Percentiles rank a stretch among this genome's conserved stretches.
phyloP scores from a whole-genome alignment of 2,113 vertebrate genomes.

The Epinephelus fuscoguttatus region DNA sequence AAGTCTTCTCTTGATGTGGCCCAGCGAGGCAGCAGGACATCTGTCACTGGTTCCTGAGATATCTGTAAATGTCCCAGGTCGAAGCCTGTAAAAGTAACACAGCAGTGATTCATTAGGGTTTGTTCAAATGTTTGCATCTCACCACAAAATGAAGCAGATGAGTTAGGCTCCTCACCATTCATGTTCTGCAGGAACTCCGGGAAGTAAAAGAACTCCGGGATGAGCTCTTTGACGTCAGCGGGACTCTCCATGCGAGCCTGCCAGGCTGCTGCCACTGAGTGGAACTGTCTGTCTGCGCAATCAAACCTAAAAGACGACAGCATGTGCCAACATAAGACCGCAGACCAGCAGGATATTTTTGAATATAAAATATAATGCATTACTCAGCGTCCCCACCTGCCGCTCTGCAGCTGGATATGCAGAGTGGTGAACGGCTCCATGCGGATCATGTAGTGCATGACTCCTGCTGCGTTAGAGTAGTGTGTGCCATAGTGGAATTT shows the following conservation, averaged over 20 bases:
- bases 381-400: conserved; percentile 84
- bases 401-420: conserved; percentile 97
- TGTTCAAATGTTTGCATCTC: not conserved
- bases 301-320: conserved; percentile 88
- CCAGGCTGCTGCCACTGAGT: conserved; percentile 96
- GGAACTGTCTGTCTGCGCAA: conserved; percentile 97
- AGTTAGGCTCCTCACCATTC: conserved; percentile 85
- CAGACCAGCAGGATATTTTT: not conserved
- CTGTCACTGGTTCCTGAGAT: conserved; percentile 89
- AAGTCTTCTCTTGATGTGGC: conserved; percentile 94
- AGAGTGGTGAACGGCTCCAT: conserved; percentile 96
- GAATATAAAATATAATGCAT: not conserved
- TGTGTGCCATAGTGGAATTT: conserved; percentile 99
- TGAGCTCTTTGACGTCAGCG: conserved; percentile 96
- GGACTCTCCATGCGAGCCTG: conserved; percentile 98
- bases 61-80: conserved; percentile 95
- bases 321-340: not conserved
- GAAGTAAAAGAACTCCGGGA: conserved; percentile 98
- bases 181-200: conserved; percentile 96
- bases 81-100: conserved; percentile 82
- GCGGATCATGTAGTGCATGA: conserved; percentile 99
- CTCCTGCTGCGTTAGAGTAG: conserved; percentile 98
- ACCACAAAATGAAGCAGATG: not conserved
- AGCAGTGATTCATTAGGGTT: not conserved
- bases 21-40: conserved; percentile 94